phyloP scores from a whole-genome alignment of 2,797 vertebrate genomes.

The Cheirogaleus major region DNA sequence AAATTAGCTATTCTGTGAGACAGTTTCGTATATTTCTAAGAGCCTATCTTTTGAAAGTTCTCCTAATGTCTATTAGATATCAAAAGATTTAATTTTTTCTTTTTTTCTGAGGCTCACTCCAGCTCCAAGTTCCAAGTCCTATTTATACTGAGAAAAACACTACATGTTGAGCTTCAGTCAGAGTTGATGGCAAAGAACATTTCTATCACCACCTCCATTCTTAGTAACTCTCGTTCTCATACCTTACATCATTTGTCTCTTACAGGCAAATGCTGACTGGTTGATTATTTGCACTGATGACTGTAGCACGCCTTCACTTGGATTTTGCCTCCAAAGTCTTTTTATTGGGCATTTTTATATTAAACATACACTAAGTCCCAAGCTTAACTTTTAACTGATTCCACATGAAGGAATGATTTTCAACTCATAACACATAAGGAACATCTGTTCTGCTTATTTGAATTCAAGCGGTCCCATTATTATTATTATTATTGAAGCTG shows the following conservation, averaged over 20 bases:
- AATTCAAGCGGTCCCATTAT: conserved; percentile 54
- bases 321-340: conserved; percentile 63
- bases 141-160: not conserved
- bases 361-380: conserved; percentile 66
- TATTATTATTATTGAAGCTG: conserved; percentile 60
- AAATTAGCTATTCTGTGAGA: not conserved
- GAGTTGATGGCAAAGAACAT: conserved; percentile 48
- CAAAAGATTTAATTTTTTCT: conserved; percentile 7
- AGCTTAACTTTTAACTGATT: conserved; percentile 74
- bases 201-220: conserved; percentile 45
- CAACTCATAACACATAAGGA: conserved; percentile 69
- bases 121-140: not conserved
- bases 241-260: conserved; percentile 45
- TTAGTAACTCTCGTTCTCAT: conserved; percentile 20
- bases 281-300: conserved; percentile 65
- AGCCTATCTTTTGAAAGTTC: conserved; percentile 21
- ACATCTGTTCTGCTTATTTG: conserved; percentile 71
- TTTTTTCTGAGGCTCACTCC: not conserved
- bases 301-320: conserved; percentile 35
- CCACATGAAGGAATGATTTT: conserved; percentile 70
- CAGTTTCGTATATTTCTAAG: not conserved
- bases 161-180: not conserved
- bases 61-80: conserved; percentile 19
- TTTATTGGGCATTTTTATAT: conserved; percentile 78
- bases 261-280: conserved; percentile 36